A percentile compares a stretch with the other conserved stretches of the same genome.
These are phyloP conservation scores for Eilema caniola DNA, from an alignment of 2,888 invertebrate genomes.

Conservation along the genomic window DNA sequence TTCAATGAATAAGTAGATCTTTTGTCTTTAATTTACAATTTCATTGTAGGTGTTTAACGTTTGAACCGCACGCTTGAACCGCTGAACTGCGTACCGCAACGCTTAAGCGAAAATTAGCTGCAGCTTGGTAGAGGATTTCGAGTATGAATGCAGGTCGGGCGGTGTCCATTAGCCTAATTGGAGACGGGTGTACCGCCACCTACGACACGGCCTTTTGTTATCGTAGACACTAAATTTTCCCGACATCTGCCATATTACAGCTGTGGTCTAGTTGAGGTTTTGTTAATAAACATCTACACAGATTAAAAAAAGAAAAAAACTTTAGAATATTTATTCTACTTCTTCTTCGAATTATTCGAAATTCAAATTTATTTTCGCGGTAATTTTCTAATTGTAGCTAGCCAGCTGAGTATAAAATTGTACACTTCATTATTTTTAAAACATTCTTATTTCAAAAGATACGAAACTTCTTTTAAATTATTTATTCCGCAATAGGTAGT, in stretches of 20 bases:
- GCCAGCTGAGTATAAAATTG: not conserved
- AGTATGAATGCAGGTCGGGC: conserved; percentile 84
- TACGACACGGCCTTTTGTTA: conserved; percentile 70
- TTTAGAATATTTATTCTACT: no score
- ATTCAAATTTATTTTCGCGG: not conserved
- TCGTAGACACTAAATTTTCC: conserved; percentile 58
- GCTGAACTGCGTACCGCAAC: conserved; percentile 60
- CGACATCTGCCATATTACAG: conserved; percentile 44
- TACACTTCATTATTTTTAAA: not conserved
- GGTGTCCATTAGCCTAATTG: conserved; percentile 87
- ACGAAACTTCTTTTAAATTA: not conserved
- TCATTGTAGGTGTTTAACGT: conserved; percentile 24
- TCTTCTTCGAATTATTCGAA: no score
- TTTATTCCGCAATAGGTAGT: no score
- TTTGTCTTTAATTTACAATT: conserved; percentile 9
- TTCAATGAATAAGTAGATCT: not conserved
- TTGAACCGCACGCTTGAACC: conserved; percentile 41
- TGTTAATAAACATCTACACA: not conserved
- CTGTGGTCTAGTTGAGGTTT: conserved; percentile 31
- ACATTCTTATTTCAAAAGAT: not conserved
- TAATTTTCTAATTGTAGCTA: not conserved
- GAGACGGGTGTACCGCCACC: conserved; percentile 70
- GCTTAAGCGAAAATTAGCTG: conserved; percentile 84
- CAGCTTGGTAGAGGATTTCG: conserved; percentile 84
- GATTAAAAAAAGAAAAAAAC: not conserved